Conservation (phyloP, 1,140 invertebrate species). For the Drosophila tristis region DNA sequence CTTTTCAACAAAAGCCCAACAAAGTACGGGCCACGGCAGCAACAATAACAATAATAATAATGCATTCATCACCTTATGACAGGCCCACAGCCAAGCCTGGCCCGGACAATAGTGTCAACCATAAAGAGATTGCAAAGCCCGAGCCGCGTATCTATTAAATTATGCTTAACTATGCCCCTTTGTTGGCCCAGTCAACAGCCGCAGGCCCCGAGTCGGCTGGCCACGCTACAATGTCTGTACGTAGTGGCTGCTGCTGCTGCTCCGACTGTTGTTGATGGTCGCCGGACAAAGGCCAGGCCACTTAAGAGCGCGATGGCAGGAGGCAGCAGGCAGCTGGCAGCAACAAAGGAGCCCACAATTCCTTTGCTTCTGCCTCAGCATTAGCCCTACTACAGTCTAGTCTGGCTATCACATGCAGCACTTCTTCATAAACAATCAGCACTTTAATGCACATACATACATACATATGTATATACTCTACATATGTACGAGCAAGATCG, state of each 20-base stretch:
- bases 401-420: background rate
- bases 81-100: constrained; percentile 73
- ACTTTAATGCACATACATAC: background rate
- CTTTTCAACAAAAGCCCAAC: constrained; percentile 73
- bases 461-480: no score
- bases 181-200: constrained; percentile 51
- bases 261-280: constrained; percentile 17
- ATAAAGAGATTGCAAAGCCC: constrained; percentile 69
- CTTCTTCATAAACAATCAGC: background rate
- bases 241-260: constrained; percentile 21
- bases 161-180: constrained; percentile 80
- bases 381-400: background rate
- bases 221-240: constrained; percentile 7
- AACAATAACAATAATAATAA: constrained; percentile 77
- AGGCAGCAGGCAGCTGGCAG: constrained; percentile 9
- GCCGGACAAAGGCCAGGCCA: constrained; percentile 62
- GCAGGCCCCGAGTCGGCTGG: no score
- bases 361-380: constrained; percentile 1
- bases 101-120: constrained; percentile 82
- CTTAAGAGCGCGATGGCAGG: constrained; percentile 46
- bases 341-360: constrained; percentile 30
- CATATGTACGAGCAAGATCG: no score
- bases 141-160: constrained; percentile 78
- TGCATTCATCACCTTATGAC: constrained; percentile 80
- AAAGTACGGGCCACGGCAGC: constrained; percentile 32